These are phyloP conservation scores for Diarsia mendica DNA, from an alignment of 2,888 invertebrate species.

Conservation along the genomic window DNA sequence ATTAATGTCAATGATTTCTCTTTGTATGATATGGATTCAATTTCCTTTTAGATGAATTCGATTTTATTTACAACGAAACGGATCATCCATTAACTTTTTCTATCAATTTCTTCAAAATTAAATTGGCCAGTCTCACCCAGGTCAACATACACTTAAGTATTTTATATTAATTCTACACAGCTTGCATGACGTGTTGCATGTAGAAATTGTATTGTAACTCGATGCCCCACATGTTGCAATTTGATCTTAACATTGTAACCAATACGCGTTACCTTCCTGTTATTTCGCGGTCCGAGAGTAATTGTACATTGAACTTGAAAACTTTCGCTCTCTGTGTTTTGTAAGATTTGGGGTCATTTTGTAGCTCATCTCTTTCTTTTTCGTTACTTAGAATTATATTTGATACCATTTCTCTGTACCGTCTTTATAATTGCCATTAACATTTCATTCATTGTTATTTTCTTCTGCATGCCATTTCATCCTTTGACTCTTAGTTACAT, in stretches of 20 bases:
- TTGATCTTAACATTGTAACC: slow-evolving; percentile 63
- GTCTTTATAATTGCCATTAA: not conserved
- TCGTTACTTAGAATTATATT: not conserved
- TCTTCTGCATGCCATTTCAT: too few species aligned
- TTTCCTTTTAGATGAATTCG: not conserved
- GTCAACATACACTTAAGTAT: not conserved
- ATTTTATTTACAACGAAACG: not conserved
- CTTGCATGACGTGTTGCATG: not conserved
- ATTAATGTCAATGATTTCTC: slow-evolving; percentile 42
- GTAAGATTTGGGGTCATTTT: slow-evolving; percentile 2
- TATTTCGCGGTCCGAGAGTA: slow-evolving; percentile 40
- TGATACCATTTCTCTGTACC: not conserved
- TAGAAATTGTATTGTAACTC: slow-evolving; percentile 44
- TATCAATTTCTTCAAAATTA: not conserved
- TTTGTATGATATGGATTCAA: not conserved
- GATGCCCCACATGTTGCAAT: slow-evolving; percentile 36
- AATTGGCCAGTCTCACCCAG: not conserved
- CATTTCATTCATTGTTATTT: not conserved
- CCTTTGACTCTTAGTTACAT: not conserved
- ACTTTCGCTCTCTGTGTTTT: slow-evolving; percentile 54
- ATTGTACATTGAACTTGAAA: slow-evolving; percentile 49
- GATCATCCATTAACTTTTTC: not conserved
- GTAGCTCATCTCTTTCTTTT: not conserved
- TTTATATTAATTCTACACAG: not conserved
- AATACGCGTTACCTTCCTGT: slow-evolving; percentile 38